Evolutionary conservation across 2,113 vertebrate species (phyloP).

Genomic region (Prolemur simus): DNA sequence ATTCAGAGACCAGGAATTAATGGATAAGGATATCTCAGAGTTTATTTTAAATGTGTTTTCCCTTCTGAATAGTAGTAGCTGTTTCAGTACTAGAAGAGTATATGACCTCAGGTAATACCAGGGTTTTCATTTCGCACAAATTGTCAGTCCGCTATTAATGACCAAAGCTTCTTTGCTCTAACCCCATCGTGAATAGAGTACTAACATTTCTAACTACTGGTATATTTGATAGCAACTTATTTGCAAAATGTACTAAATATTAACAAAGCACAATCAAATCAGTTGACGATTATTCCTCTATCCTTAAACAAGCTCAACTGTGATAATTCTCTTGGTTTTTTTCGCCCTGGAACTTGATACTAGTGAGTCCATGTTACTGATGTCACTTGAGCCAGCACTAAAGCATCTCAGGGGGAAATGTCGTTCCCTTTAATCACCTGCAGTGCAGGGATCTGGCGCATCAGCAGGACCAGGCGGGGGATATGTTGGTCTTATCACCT

Average conservation of each 20-base stretch:
- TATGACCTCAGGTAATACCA: neutral
- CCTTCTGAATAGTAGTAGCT: neutral
- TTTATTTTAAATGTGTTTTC: neutral
- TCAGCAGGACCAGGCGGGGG: neutral
- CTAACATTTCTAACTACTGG: neutral
- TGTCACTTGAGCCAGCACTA: neutral
- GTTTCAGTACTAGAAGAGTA: too few species aligned
- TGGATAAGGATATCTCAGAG: neutral
- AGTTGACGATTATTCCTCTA: neutral
- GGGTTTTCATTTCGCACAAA: neutral
- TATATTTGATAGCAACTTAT: neutral
- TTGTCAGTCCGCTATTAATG: neutral
- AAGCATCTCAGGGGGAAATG: neutral
- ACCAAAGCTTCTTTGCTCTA: neutral
- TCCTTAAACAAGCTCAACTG: neutral
- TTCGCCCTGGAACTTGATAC: neutral
- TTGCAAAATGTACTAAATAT: neutral
- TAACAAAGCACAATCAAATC: neutral
- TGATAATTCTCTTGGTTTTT: neutral
- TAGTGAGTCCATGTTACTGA: neutral
- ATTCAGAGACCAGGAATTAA: neutral
- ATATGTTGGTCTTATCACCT: neutral
- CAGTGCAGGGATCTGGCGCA: too few species aligned
- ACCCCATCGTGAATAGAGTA: neutral
- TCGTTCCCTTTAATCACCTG: accelerated